A percentile compares a stretch with the other conserved stretches of the same genome.
Evolutionary conservation across 2,113 vertebrate species (phyloP).

Genomic region (Colinus virginianus): DNA sequence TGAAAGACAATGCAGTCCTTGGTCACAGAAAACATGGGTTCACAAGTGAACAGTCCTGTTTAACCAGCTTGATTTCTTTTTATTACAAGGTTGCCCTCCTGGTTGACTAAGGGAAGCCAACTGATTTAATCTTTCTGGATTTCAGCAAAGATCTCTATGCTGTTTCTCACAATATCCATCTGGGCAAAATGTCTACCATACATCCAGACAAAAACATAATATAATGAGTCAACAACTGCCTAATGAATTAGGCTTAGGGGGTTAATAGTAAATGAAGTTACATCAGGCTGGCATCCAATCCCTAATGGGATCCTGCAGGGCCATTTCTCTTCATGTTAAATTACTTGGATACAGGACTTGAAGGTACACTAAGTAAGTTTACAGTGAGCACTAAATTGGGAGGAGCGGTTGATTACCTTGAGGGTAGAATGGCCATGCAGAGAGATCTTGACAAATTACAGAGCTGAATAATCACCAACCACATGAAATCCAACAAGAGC

Average conservation of each 20-base stretch:
- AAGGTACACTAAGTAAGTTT: not conserved
- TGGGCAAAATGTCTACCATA: not conserved
- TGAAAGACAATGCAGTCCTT: not conserved
- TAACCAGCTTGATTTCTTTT: not conserved
- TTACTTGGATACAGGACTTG: not conserved
- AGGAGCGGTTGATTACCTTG: not conserved
- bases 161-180: not conserved
- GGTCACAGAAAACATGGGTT: not conserved
- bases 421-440: not conserved
- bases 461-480: not conserved
- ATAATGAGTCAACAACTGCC: not conserved
- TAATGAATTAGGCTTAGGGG: not conserved
- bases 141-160: not conserved
- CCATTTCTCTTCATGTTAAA: not conserved
- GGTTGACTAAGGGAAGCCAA: not conserved
- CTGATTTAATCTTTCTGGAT: not conserved
- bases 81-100: not conserved
- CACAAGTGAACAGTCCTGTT: not conserved
- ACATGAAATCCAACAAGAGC: not conserved
- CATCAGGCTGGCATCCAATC: not conserved
- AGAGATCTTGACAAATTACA: not conserved
- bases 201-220: not conserved
- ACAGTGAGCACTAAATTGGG: not conserved
- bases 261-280: not conserved
- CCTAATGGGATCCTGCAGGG: not conserved